Evolutionary conservation across 1,140 invertebrate species (phyloP).

Genomic region (Dinoponera quadriceps): DNA sequence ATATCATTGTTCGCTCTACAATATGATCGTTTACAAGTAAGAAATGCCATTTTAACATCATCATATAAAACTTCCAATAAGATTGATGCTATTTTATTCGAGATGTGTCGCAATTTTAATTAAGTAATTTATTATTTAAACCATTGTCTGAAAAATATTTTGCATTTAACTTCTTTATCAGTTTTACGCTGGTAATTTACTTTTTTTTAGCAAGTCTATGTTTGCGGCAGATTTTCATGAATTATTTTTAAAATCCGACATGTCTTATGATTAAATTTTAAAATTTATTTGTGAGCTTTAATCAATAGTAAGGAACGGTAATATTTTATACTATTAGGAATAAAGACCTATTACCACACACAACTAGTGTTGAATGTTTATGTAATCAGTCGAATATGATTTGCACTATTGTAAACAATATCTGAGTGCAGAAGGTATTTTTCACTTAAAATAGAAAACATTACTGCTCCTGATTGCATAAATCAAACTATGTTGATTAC

Average conservation of each 20-base stretch:
- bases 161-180: neutral
- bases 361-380: no score
- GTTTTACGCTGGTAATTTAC: no score
- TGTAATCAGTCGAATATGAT: no score
- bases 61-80: neutral
- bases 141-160: neutral
- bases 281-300: neutral
- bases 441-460: no score
- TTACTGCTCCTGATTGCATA: no score
- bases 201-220: no score
- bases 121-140: neutral
- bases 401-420: no score
- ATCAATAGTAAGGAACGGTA: no score
- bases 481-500: neutral
- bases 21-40: conserved; percentile 63
- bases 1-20: conserved; percentile 31
- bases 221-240: no score
- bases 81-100: neutral
- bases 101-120: neutral
- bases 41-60: neutral
- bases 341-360: no score
- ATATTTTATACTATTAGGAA: no score
- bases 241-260: neutral
- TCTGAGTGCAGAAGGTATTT: no score
- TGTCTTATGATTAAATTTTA: neutral